Base-by-base conservation (phyloP, 2,113 vertebrate species). In the Spermophilus dauricus region DNA sequence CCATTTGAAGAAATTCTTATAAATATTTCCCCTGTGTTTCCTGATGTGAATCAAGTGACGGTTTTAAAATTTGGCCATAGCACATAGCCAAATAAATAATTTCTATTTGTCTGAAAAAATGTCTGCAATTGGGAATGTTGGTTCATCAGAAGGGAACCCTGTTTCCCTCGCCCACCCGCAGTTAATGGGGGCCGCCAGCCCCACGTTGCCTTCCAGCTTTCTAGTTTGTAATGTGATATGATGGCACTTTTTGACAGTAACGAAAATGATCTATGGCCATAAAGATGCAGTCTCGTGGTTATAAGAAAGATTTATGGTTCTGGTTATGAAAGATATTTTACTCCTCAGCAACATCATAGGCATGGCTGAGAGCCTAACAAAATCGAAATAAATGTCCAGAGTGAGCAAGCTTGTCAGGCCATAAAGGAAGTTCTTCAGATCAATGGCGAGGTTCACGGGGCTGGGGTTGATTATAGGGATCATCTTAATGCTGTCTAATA, bases 311-410 rank as follows among this genome's bases (percentile, higher is more conserved):
- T 98, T 98, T 97, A 98, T 97, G 94, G 93, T 97, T 93, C 93
- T 84, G 95, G 95, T 95, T 97, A 89, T 96, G 95, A 96, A 97
- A 97, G 98, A 98, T 98, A 98, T 98, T 98, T 98, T 97, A 97
- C 93, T 98, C 89, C 97, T 98, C 97, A 98, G 98, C 97, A 98
- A 98, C 97, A 98, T 98, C 98, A 97, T 89, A 97, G 97, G 97
- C 97, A 98, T 88, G 98, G 98, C 97, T 98, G 98, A 98, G 97
- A 98, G 98, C 98, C 97, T 97, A 96, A 93, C 96, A 97, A 98
- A 98, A 98, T 98, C 95, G 96, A 98, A 98, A 98, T 98, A 98
- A 98, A 98, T 98, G 98, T 95, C 96, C 96, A 94, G 90, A 97
- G 97, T 86, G 98, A 98, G 97, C 89, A 67, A 97, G 96, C 96